Evolutionary conservation across 2,888 invertebrate genomes (phyloP).

Genomic region (Thymelicus acteon): DNA sequence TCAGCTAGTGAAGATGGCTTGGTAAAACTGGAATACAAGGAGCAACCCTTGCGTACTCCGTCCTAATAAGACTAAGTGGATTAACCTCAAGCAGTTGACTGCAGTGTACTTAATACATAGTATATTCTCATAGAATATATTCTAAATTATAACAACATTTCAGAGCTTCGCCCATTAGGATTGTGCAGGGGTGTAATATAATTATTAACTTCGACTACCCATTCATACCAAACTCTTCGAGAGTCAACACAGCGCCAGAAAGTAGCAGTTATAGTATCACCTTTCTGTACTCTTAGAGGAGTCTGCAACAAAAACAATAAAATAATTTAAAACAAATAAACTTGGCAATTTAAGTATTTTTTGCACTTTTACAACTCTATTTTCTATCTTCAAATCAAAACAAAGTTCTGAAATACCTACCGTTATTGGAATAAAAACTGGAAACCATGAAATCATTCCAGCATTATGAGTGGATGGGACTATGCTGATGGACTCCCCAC

Average conservation of each 20-base stretch:
- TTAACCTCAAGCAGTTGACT: background rate
- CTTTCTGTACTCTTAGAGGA: conserved; percentile 89
- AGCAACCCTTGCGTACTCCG: too few relatives aligned
- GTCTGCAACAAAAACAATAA: conserved; percentile 77
- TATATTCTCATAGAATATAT: background rate
- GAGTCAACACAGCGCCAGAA: conserved; percentile 94
- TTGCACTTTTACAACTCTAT: too few relatives aligned
- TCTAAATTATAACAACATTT: conserved; percentile 70
- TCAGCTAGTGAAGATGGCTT: too few relatives aligned
- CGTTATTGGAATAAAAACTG: conserved; percentile 95
- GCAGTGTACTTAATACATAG: background rate
- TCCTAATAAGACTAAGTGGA: too few relatives aligned
- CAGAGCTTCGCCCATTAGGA: conserved; percentile 71
- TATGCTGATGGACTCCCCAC: conserved; percentile 94
- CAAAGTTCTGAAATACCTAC: conserved; percentile 63
- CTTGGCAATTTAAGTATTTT: too few relatives aligned
- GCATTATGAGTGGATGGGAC: conserved; percentile 94
- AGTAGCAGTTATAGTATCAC: conserved; percentile 89
- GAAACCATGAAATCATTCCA: conserved; percentile 99
- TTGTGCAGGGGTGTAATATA: conserved; percentile 68
- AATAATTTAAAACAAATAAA: too few relatives aligned
- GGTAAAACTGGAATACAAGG: too few relatives aligned
- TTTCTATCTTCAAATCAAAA: too few relatives aligned
- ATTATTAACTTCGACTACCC: conserved; percentile 86
- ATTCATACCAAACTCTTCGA: conserved; percentile 98